Evolutionary conservation across 2,888 invertebrate species (phyloP).

Genomic region (Nasonia oneida): DNA sequence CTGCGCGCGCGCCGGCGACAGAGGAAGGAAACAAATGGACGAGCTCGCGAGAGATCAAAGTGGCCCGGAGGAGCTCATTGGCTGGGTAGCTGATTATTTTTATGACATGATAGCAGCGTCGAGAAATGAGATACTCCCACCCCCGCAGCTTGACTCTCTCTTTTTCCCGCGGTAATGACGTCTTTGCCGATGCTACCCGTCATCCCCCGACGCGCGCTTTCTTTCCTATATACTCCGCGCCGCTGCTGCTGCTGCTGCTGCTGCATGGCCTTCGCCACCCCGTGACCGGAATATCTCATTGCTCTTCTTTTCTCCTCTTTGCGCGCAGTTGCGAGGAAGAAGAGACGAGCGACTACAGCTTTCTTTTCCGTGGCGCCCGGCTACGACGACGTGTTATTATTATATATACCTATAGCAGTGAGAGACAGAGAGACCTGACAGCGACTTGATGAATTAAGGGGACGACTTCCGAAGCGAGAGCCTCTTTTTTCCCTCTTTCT

Average conservation of each 20-base stretch:
- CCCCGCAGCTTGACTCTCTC: slow-evolving; percentile 58
- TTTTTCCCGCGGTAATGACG: slow-evolving; percentile 62
- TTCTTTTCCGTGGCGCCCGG: slow-evolving; percentile 56
- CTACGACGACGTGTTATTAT: slow-evolving; percentile 62
- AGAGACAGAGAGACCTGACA: slow-evolving; percentile 59
- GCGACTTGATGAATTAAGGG: slow-evolving; percentile 66
- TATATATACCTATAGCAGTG: background rate
- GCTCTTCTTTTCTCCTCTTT: slow-evolving; percentile 48
- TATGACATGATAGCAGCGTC: slow-evolving; percentile 77
- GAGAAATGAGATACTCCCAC: slow-evolving; percentile 72
- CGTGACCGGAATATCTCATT: slow-evolving; percentile 77
- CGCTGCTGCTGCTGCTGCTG: background rate
- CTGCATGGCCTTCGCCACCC: slow-evolving; percentile 64
- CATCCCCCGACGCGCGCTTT: slow-evolving; percentile 13
- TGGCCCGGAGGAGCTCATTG: slow-evolving; percentile 72
- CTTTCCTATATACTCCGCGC: slow-evolving; percentile 2
- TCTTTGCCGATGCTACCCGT: slow-evolving; percentile 65
- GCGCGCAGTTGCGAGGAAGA: background rate
- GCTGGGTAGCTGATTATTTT: slow-evolving; percentile 78
- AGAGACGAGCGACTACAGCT: slow-evolving; percentile 19
- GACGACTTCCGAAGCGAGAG: slow-evolving; percentile 28
- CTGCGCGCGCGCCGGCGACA: slow-evolving; percentile 46
- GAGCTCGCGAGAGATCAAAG: slow-evolving; percentile 74
- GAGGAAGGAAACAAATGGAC: slow-evolving; percentile 74
- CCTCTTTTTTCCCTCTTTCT: slow-evolving; percentile 7